Percentiles rank a stretch among this genome's conserved stretches.
Conservation (phyloP, 2,113 vertebrate species). For the Eurystomus gularis region DNA sequence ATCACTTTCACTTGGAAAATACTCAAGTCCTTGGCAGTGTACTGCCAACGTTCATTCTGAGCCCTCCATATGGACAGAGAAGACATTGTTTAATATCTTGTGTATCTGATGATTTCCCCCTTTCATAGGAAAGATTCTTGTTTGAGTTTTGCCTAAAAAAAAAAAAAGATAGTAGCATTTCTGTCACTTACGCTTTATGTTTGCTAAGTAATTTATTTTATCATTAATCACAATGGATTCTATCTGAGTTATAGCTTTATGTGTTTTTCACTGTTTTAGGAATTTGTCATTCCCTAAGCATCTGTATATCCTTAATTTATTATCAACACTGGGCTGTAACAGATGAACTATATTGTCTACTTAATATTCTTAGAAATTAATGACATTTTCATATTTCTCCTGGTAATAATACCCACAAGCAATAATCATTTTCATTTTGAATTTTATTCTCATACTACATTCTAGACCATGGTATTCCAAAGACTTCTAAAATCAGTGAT, state of each 20-base stretch:
- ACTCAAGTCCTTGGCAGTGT: background rate
- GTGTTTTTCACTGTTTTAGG: background rate
- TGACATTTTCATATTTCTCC: background rate
- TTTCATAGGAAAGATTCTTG: background rate
- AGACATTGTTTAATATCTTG: constrained; percentile 13
- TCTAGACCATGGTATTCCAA: background rate
- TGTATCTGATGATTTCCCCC: background rate
- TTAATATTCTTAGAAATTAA: background rate
- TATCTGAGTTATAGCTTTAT: background rate
- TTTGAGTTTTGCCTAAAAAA: background rate
- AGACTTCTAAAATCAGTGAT: background rate
- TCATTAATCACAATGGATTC: background rate
- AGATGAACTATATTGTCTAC: background rate
- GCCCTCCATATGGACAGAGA: constrained; percentile 4
- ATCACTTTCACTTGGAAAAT: constrained; percentile 30
- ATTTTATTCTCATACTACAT: background rate
- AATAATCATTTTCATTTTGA: background rate
- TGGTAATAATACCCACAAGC: background rate
- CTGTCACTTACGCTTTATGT: background rate
- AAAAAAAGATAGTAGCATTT: background rate
- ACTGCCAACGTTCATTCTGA: constrained; percentile 8
- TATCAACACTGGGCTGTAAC: background rate
- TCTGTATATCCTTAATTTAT: background rate
- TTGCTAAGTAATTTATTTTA: constrained; percentile 13
- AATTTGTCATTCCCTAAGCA: background rate